Evolutionary conservation across 2,113 vertebrate species (phyloP).

Genomic region (Mastomys coucha): DNA sequence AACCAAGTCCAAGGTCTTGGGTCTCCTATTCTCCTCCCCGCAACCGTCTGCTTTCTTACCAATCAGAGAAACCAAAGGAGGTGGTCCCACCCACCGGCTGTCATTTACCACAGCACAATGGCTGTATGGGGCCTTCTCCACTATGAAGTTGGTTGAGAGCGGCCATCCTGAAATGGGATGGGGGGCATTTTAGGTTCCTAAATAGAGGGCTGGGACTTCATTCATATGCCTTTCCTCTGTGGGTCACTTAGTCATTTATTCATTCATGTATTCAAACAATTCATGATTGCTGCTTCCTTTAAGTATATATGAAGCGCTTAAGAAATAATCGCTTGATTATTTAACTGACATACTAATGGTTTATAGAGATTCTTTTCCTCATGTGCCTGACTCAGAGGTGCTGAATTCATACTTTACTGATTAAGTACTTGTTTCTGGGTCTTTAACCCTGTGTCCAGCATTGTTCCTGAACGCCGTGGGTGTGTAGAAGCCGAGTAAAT

Average conservation of each 20-base stretch:
- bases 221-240: neutral
- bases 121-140: neutral
- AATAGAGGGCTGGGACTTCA: neutral
- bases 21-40: neutral
- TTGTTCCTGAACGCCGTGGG: neutral
- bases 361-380: constrained; percentile 15
- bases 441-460: neutral
- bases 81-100: neutral
- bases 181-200: neutral
- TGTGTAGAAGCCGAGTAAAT: neutral
- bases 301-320: neutral
- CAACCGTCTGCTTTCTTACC: neutral
- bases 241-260: neutral
- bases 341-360: constrained; percentile 3
- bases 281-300: neutral
- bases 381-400: neutral
- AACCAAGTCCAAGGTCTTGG: neutral
- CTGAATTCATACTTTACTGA: neutral
- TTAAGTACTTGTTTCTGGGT: neutral
- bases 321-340: constrained; percentile 34
- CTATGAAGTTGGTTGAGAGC: neutral
- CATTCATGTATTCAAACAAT: neutral
- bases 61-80: neutral
- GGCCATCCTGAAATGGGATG: neutral
- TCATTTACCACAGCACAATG: neutral